Evolutionary conservation across 2,888 invertebrate species (phyloP).

Genomic region (Gerris lacustris): DNA sequence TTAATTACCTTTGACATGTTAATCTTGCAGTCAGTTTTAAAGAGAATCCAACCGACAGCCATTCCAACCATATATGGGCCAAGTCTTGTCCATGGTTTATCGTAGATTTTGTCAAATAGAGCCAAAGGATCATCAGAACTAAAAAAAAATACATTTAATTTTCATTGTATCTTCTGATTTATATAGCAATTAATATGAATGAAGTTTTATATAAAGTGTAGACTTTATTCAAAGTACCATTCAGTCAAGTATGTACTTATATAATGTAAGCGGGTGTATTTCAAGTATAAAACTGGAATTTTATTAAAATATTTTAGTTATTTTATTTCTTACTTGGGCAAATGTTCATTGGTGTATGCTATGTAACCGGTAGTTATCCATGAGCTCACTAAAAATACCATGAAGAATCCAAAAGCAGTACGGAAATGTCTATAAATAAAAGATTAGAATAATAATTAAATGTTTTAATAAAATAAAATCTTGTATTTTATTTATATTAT

Average conservation of each 20-base stretch:
- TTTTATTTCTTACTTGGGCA: constrained; percentile 41
- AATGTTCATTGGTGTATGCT: constrained; percentile 65
- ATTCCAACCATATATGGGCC: constrained; percentile 77
- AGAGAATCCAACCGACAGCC: constrained; percentile 72
- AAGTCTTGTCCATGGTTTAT: constrained; percentile 76
- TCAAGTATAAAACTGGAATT: too few relatives aligned
- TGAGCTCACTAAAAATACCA: constrained; percentile 58
- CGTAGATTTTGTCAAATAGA: constrained; percentile 78
- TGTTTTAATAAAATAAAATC: not conserved
- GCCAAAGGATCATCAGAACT: constrained; percentile 68
- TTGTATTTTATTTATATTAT: too few relatives aligned
- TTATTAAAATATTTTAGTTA: too few relatives aligned
- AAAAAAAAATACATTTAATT: constrained; percentile 11
- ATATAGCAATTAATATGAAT: not conserved
- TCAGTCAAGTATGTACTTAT: not conserved
- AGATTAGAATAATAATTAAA: not conserved
- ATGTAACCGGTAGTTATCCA: constrained; percentile 71
- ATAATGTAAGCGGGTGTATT: too few relatives aligned
- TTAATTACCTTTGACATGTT: constrained; percentile 53
- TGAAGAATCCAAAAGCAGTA: constrained; percentile 52
- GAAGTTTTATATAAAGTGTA: not conserved
- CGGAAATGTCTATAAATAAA: constrained; percentile 55
- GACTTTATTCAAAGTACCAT: not conserved
- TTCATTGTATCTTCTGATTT: constrained; percentile 4
- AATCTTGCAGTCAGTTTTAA: constrained; percentile 68